Evolutionary conservation across 2,113 vertebrate genomes (phyloP).

Genomic region (Muntiacus muntjak): DNA sequence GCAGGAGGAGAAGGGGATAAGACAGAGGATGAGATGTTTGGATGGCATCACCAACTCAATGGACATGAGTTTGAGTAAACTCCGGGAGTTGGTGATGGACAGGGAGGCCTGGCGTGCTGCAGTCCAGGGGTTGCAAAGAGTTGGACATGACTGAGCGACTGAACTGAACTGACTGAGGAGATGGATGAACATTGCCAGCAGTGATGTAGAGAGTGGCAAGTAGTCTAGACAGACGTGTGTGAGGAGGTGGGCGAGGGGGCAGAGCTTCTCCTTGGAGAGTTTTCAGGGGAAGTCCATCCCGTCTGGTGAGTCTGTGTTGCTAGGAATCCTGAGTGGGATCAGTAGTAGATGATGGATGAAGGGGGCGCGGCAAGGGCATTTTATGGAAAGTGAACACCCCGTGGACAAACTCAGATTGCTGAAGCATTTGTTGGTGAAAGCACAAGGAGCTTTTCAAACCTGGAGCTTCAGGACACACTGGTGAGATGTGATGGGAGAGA

Average conservation of each 20-base stretch:
- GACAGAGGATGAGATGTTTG: not conserved
- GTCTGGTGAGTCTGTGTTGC: not conserved
- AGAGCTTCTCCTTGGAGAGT: not conserved
- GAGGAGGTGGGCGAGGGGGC: accelerated
- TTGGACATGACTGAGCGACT: accelerated
- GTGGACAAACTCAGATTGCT: not conserved
- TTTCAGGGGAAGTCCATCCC: accelerated
- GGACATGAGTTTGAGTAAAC: not conserved
- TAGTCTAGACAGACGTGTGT: not conserved
- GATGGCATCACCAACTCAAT: not conserved
- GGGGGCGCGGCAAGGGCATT: accelerated
- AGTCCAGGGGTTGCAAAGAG: not conserved
- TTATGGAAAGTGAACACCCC: not conserved
- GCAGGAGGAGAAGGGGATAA: not conserved
- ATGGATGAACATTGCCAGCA: not conserved
- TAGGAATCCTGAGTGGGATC: not conserved
- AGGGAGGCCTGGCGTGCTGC: not conserved
- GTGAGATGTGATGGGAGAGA: not conserved
- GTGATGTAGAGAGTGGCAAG: accelerated
- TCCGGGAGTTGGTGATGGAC: not conserved
- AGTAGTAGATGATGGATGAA: not conserved
- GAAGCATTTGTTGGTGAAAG: not conserved
- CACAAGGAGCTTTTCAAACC: not conserved
- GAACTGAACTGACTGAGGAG: not conserved
- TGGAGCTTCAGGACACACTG: not conserved